Conservation (phyloP, 1,140 invertebrate species). For the Philotrypesis tridentata region DNA sequence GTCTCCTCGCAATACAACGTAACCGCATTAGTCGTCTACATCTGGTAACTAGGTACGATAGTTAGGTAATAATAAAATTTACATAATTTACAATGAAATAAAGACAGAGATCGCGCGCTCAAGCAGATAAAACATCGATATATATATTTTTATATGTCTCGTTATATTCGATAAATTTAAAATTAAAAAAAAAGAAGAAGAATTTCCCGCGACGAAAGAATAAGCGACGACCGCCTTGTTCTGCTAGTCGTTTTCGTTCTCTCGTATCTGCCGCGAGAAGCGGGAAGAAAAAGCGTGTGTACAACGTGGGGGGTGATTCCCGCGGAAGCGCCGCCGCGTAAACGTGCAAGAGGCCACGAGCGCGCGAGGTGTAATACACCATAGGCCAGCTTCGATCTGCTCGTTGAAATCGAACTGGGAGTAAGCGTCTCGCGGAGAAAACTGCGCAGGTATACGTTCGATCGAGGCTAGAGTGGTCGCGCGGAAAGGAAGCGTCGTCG, state of each 20-base stretch:
- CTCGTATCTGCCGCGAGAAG: background rate
- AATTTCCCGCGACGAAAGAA: background rate
- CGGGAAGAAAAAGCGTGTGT: conserved; percentile 28
- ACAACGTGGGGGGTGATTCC: conserved; percentile 26
- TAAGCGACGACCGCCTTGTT: background rate
- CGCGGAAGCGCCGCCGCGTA: conserved; percentile 40
- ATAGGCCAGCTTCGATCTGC: background rate
- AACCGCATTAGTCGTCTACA: background rate
- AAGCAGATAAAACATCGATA: background rate
- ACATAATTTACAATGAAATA: conserved; percentile 31
- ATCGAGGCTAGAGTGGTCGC: too few species aligned
- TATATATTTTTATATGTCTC: conserved; percentile 13
- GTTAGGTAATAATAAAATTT: conserved; percentile 24
- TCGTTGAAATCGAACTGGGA: background rate
- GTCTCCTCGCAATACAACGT: background rate
- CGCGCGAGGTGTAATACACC: background rate
- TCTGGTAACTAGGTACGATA: conserved; percentile 16
- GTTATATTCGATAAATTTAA: background rate
- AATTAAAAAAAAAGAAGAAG: background rate
- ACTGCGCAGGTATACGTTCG: background rate
- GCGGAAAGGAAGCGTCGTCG: background rate
- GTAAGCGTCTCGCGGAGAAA: background rate
- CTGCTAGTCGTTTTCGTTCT: conserved; percentile 21
- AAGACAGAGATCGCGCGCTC: background rate
- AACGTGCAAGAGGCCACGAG: conserved; percentile 34